A percentile compares a stretch with the other conserved stretches of the same genome.
phyloP scores from a whole-genome alignment of 2,797 vertebrate species.

The Sorex maritimensis region DNA sequence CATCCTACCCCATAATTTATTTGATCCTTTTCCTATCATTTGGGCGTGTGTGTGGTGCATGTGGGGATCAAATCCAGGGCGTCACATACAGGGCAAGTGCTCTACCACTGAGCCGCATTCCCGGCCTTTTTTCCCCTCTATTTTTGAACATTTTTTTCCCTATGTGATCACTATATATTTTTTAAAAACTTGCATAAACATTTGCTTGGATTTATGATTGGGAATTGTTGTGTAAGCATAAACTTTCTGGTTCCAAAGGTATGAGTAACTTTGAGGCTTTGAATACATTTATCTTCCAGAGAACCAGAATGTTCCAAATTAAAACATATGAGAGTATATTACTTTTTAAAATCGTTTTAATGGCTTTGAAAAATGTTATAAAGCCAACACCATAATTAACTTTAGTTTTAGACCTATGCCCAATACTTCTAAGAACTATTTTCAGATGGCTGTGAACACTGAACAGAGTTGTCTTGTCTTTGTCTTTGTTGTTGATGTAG shows the following conservation, averaged over 20 bases:
- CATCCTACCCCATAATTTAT: not conserved
- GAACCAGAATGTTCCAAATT: conserved; percentile 1
- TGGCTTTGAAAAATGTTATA: conserved; percentile 29
- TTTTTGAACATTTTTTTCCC: too few relatives aligned
- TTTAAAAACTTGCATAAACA: not conserved
- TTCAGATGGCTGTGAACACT: not conserved
- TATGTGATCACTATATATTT: not conserved
- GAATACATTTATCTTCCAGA: conserved; percentile 10
- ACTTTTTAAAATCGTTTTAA: conserved; percentile 33
- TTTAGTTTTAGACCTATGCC: conserved; percentile 28
- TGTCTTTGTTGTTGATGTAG: conserved; percentile 33
- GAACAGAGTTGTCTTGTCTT: not conserved
- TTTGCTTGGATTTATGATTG: conserved; percentile 57
- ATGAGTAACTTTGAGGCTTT: not conserved
- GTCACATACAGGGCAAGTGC: not conserved
- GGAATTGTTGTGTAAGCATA: conserved; percentile 8
- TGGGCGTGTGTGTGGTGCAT: too few relatives aligned
- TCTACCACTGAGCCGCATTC: not conserved
- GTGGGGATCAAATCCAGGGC: too few relatives aligned
- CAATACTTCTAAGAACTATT: conserved; percentile 29
- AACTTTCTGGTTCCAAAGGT: conserved; percentile 1
- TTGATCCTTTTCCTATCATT: not conserved
- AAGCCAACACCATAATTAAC: conserved; percentile 12
- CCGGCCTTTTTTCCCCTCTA: too few relatives aligned
- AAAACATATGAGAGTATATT: not conserved